Percentiles rank a stretch among this genome's conserved stretches.
Conservation (phyloP, 2,888 invertebrate genomes). For the Therioaphis trifolii region DNA sequence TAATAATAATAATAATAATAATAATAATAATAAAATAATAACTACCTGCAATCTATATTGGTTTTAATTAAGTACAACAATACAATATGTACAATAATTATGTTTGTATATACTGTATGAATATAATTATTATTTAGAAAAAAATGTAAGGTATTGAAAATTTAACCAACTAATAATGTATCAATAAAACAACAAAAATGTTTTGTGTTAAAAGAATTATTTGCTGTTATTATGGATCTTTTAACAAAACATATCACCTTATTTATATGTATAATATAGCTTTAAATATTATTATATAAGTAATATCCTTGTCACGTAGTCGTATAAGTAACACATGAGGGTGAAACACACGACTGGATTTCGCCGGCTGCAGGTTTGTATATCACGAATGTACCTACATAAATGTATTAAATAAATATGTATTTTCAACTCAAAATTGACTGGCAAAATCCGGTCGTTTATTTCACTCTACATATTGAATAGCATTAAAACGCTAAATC, state of each 20-base stretch:
- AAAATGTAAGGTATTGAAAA: constrained; percentile 14
- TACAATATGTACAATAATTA: not conserved
- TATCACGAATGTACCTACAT: too few relatives aligned
- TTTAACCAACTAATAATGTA: constrained; percentile 1
- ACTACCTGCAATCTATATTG: too few relatives aligned
- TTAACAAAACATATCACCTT: constrained; percentile 34
- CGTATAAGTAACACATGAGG: too few relatives aligned
- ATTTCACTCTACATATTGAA: too few relatives aligned
- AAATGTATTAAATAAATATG: too few relatives aligned
- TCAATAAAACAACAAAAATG: constrained; percentile 2
- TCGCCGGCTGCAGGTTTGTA: too few relatives aligned
- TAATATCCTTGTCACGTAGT: not conserved
- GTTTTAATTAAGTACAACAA: not conserved
- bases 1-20: not conserved
- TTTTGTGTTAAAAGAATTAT: constrained; percentile 59
- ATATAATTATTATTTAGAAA: not conserved
- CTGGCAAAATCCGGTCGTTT: too few relatives aligned
- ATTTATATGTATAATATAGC: not conserved
- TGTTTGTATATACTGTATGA: too few relatives aligned
- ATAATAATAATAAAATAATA: not conserved
- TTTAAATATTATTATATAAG: not conserved
- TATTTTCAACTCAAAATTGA: too few relatives aligned
- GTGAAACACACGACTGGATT: too few relatives aligned
- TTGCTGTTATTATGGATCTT: constrained; percentile 58
- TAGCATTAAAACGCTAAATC: too few relatives aligned